Evolutionary conservation across 1,140 invertebrate genomes (phyloP).

Genomic region (Formica selysi): DNA sequence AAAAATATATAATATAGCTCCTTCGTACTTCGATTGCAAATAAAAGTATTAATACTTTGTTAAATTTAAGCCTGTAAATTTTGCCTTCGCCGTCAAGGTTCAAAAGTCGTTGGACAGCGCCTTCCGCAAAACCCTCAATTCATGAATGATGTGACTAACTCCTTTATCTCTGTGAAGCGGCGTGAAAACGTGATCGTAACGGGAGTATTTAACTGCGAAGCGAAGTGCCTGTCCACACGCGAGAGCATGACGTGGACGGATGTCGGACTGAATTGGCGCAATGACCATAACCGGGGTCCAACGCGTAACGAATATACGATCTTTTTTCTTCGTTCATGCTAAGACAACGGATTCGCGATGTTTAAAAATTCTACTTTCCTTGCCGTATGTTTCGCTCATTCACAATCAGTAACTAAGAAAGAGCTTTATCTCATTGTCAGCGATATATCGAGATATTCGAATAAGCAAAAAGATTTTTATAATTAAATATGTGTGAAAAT

Average conservation of each 20-base stretch:
- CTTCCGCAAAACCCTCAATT: constrained; percentile 12
- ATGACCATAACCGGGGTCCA: constrained; percentile 75
- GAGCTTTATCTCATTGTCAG: neutral
- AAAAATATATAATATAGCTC: neutral
- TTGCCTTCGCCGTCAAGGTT: neutral
- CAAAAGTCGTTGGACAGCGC: neutral
- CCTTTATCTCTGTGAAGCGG: constrained; percentile 29
- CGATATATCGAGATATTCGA: neutral
- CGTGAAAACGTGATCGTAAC: constrained; percentile 34
- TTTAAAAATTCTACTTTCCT: neutral
- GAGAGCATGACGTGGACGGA: constrained; percentile 75
- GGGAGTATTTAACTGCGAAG: constrained; percentile 64
- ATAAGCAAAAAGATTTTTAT: neutral
- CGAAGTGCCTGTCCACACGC: constrained; percentile 69
- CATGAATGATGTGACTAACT: neutral
- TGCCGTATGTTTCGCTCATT: neutral
- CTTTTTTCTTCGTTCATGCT: constrained; percentile 51
- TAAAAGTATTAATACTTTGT: neutral
- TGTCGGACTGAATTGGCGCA: constrained; percentile 77
- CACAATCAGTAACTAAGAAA: neutral
- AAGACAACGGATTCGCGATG: constrained; percentile 3
- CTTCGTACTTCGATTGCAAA: neutral
- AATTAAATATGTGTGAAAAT: neutral
- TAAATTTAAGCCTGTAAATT: neutral
- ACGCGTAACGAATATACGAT: constrained; percentile 72